These are phyloP conservation scores for Sorex maritimensis DNA, from an alignment of 2,797 vertebrate species.

Conservation along the genomic window DNA sequence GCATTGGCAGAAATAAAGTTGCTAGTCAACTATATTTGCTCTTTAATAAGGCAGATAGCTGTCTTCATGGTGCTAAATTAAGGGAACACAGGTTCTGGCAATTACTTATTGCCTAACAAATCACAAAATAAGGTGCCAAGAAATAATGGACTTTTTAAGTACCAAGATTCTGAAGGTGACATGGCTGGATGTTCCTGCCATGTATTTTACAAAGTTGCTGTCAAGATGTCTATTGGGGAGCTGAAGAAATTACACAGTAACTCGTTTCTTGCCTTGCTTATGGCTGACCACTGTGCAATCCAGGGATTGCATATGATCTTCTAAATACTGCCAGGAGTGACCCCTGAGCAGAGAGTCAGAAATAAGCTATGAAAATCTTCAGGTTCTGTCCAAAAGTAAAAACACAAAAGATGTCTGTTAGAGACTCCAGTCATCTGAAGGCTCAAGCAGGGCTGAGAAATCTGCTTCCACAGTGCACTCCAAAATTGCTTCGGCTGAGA, in stretches of 20 bases:
- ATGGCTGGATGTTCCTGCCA: not conserved
- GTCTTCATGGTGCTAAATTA: not conserved
- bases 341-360: too few relatives aligned
- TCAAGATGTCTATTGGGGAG: not conserved
- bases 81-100: not conserved
- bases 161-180: not conserved
- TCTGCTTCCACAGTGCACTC: not conserved
- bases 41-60: slow-evolving; percentile 27
- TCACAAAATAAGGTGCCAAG: not conserved
- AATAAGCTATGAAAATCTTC: too few relatives aligned
- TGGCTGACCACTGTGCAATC: too few relatives aligned
- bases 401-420: too few relatives aligned
- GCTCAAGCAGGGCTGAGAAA: not conserved
- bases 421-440: not conserved
- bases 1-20: not conserved
- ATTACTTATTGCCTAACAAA: not conserved
- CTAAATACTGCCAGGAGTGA: too few relatives aligned
- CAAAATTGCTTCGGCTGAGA: not conserved
- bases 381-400: too few relatives aligned
- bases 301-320: too few relatives aligned
- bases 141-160: slow-evolving; percentile 11
- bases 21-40: not conserved
- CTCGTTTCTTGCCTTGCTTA: too few relatives aligned
- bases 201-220: not conserved
- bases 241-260: too few relatives aligned